Evolutionary conservation across 1,140 invertebrate species (phyloP), one percentile per base, ranked within the genome.

Genomic region (Drosophila nasuta): DNA sequence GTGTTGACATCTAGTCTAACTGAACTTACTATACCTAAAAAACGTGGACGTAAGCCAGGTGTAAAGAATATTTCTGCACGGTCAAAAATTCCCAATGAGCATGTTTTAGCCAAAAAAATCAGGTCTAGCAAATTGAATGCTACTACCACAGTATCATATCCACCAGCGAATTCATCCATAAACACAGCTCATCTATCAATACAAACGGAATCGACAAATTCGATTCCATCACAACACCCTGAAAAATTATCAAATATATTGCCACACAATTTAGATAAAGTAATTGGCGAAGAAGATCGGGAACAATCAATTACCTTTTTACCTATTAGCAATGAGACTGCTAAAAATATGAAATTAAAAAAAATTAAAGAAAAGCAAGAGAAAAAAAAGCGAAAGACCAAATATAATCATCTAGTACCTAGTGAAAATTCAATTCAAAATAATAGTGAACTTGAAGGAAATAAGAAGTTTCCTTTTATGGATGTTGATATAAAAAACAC

Each of bases 21-120:
- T 28, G 74, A 78, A n/a, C 6, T 33, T 2, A 11, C 35, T 7
- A 92, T 83, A 45, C 78, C 91, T 0, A 91, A 79, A 25, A 92
- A 92, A 58, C 76, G 91, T 1, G 91, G 91, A 8, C 85, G 91
- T 7, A 92, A 92, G 15, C 85, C 91, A 13, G 91, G 87, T 1
- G 81, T 82, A 0, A 92, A 92, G 62, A 90, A 91, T 77, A 66
- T 67, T 17, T 45, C 38, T 38, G 8, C 35, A 38, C 7, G 8
- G 8, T 3, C 35, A 10, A 5, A 78, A 70, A n/a, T 11, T 43
- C 4, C 11, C 4, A 43, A 43, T 5, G 41, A 20, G 25, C 17
- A 35, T 45, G 1, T 3, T 13, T 20, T 5, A 25, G 20, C 25
- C 35, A 54, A 33, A 57, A 13, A 62, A 5, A 33, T 45, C 1